Percentiles rank a stretch among this genome's conserved stretches.
Evolutionary conservation across 2,888 invertebrate species (phyloP).

Genomic region (Mythimna ferrago): DNA sequence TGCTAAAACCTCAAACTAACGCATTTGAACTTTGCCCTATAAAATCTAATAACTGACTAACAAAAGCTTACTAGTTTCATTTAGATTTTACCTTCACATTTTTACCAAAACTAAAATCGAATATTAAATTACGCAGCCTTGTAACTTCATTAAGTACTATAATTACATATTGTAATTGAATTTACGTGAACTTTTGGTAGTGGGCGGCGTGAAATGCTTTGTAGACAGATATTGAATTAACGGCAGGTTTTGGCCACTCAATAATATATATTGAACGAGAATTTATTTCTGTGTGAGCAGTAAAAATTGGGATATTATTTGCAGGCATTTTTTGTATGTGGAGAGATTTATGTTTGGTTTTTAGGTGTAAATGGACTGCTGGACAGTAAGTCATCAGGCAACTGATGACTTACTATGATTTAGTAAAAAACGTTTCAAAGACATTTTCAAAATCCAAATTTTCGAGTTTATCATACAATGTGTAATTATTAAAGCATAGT

Average conservation of each 20-base stretch:
- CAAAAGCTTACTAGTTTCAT: neutral
- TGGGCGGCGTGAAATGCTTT: constrained; percentile 49
- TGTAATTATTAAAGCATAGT: too few species aligned
- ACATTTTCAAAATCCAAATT: too few species aligned
- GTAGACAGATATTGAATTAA: constrained; percentile 58
- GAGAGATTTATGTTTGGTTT: neutral
- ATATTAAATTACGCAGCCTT: constrained; percentile 45
- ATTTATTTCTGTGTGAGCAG: constrained; percentile 20
- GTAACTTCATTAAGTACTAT: constrained; percentile 47
- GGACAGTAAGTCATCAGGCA: too few species aligned
- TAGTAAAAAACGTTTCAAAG: too few species aligned
- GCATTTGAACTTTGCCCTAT: neutral
- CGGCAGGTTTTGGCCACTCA: constrained; percentile 32
- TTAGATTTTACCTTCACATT: neutral
- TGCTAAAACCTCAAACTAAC: neutral
- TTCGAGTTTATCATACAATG: too few species aligned
- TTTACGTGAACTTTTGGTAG: constrained; percentile 43
- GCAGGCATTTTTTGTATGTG: constrained; percentile 1
- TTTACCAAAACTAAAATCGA: constrained; percentile 13
- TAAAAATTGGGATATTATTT: constrained; percentile 28
- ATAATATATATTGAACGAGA: constrained; percentile 27
- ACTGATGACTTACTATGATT: too few species aligned
- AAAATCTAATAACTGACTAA: neutral
- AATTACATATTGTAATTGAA: constrained; percentile 56
- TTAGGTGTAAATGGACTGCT: neutral